Evolutionary conservation across 2,888 invertebrate species (phyloP).

Genomic region (Scaptodrosophila latifasciaeformis): DNA sequence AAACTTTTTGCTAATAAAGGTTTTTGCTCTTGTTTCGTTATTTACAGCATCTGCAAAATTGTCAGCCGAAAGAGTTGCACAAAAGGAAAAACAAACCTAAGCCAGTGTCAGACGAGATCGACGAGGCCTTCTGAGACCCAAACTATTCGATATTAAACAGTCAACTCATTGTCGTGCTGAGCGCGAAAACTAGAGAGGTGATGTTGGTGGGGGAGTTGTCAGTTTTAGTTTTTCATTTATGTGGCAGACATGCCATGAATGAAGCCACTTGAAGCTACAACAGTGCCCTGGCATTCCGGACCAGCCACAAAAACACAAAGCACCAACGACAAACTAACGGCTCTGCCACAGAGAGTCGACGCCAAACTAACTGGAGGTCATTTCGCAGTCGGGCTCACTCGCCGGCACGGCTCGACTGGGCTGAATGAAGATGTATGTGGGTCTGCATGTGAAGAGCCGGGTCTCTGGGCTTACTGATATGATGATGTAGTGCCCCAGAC

Average conservation of each 20-base stretch:
- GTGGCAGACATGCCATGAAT: constrained; percentile 42
- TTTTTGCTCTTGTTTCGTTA: constrained; percentile 49
- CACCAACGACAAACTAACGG: constrained; percentile 12
- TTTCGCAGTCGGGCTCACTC: constrained; percentile 37
- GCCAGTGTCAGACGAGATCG: too few relatives aligned
- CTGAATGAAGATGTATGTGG: constrained; percentile 59
- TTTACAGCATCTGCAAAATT: constrained; percentile 29
- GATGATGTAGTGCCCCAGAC: constrained; percentile 44
- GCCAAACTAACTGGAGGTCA: constrained; percentile 56
- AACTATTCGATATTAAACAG: constrained; percentile 64
- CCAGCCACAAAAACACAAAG: constrained; percentile 15
- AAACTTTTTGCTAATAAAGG: constrained; percentile 58
- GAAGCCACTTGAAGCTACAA: constrained; percentile 61
- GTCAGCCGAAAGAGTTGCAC: constrained; percentile 1
- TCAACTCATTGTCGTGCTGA: constrained; percentile 61
- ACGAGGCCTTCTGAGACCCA: too few relatives aligned
- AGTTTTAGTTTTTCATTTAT: constrained; percentile 46
- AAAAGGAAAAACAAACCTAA: not conserved
- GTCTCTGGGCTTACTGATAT: constrained; percentile 24
- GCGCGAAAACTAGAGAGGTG: too few relatives aligned
- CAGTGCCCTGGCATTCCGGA: constrained; percentile 48
- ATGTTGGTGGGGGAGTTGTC: constrained; percentile 42
- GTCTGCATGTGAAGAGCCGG: too few relatives aligned
- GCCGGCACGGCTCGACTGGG: too few relatives aligned
- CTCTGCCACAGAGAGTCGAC: constrained; percentile 1